Base-by-base conservation (phyloP, 2,888 invertebrate genomes). In the Leptura quadrifasciata region DNA sequence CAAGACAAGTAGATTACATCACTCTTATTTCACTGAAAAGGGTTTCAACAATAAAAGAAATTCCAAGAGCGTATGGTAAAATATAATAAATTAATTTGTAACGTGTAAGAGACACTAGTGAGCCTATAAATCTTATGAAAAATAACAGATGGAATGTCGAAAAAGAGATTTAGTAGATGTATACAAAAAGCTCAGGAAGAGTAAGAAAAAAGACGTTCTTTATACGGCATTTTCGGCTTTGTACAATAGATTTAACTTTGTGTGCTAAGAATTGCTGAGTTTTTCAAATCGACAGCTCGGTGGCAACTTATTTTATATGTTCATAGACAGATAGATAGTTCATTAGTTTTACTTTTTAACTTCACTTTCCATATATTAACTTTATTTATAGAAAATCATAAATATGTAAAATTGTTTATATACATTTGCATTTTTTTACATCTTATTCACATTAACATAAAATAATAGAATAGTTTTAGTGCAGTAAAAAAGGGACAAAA, bases 11-110 rank as follows among this genome's bases (percentile, higher is more conserved):
- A 47, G n/a, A 47, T 47, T 47, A 47, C 47, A n/a, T 47, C n/a
- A n/a, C 47, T 47, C 47, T n/a, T 15, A 5, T 47, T n/a, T 47
- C 47, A 5, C 15, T 47, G n/a, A 15, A n/a, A 47, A n/a, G 15
- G 47, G 47, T 47, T 47, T 15, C 47, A n/a, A n/a, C n/a, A 47
- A 47, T 47, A 47, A 47, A 47, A 47, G 47, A 47, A 47, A 47
- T 47, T 47, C 47, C 47, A 15, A 5, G 5, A 47, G 5, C 47
- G 47, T 47, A 47, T 47, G 47, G 15, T 60, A 24, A 21, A 60
- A 60, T 27, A 24, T 60, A 60, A 60, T 60, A 60, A 60, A 60
- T 60, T 60, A 60, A 60, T 60, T 60, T 60, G 60, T 60, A 60
- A 60, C 60, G 9, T 9, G 24, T 27, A 60, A 24, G n/a, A n/a